Base-by-base conservation (phyloP, 1,140 invertebrate species). In the Procambarus clarkii region DNA sequence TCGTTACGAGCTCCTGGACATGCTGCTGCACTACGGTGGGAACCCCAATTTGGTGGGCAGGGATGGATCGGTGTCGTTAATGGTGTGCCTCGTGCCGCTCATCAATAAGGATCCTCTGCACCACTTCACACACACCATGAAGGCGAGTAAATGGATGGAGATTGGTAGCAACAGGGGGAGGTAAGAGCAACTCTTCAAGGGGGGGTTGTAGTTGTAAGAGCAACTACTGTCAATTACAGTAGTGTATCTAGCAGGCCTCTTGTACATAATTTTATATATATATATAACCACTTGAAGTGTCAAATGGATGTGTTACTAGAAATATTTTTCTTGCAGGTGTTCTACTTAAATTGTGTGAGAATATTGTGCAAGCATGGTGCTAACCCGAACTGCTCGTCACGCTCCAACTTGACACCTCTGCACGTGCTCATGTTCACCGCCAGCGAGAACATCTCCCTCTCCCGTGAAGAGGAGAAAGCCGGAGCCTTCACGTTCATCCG, bases 101-200 rank as follows among this genome's bases (percentile, higher is more conserved):
- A 97, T 97, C 69, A 97, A 97, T 93, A 97, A 97, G 93, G 96
- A 97, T 94, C 96, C 96, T 64, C 93, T 97, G 69, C 96, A 97
- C 94, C 96, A 96, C 94, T 96, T 97, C 93, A 97, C 96, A 24
- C 96, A 97, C 94, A 96, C 95, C 81, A 97, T 97, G 96, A 97
- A 97, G 95, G 96, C 96, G 93, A 93, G 92, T 74, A 0, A 54
- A 54, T 54, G 50, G 50, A 8, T 54, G 1, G 2, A 13, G 8
- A 5, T 54, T 13, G 50, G 50, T 9, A 1, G 4, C 13, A 54
- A 54, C 50, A 9, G 50, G 50, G 50, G 13, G 50, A 54, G 50
- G 8, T 54, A 54, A 34, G 34, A 34, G 34, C 34, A 34, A 34
- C 34, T 34, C 34, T 34, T 34, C 34, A 34, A 34, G 34, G 34